A percentile compares a stretch with the other conserved stretches of the same genome.
Evolutionary conservation across 2,113 vertebrate genomes (phyloP).

Genomic region (Equus przewalskii): DNA sequence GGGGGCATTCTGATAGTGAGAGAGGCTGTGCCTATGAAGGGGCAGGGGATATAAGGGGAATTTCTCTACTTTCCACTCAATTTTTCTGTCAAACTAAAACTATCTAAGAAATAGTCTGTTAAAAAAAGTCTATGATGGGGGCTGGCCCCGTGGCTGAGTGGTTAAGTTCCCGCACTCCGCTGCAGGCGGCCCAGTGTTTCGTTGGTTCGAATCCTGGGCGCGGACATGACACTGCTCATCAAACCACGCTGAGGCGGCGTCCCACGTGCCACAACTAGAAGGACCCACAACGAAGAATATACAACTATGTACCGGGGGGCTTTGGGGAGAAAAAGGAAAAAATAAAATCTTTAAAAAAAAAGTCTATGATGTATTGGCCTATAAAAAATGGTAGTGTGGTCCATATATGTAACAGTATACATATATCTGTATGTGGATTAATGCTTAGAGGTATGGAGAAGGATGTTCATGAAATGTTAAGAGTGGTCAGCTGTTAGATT

Average conservation of each 20-base stretch:
- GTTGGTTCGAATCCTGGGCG: too few species aligned
- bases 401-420: background rate
- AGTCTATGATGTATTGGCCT: background rate
- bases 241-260: too few species aligned
- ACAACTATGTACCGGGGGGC: too few species aligned
- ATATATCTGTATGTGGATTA: too few species aligned
- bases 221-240: too few species aligned
- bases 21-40: background rate
- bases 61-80: background rate
- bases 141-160: too few species aligned
- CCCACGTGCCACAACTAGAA: too few species aligned
- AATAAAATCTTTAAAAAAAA: background rate
- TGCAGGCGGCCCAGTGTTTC: too few species aligned
- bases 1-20: rapidly evolving
- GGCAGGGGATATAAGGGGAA: background rate
- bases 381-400: background rate
- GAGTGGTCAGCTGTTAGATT: background rate
- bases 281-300: too few species aligned
- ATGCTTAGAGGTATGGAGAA: background rate
- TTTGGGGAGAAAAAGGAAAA: too few species aligned
- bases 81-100: background rate
- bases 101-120: background rate
- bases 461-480: background rate
- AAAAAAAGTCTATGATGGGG: background rate
- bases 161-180: too few species aligned